These are phyloP conservation scores for Gorsachius goisagi DNA, from an alignment of 2,113 vertebrate species.

Conservation along the genomic window DNA sequence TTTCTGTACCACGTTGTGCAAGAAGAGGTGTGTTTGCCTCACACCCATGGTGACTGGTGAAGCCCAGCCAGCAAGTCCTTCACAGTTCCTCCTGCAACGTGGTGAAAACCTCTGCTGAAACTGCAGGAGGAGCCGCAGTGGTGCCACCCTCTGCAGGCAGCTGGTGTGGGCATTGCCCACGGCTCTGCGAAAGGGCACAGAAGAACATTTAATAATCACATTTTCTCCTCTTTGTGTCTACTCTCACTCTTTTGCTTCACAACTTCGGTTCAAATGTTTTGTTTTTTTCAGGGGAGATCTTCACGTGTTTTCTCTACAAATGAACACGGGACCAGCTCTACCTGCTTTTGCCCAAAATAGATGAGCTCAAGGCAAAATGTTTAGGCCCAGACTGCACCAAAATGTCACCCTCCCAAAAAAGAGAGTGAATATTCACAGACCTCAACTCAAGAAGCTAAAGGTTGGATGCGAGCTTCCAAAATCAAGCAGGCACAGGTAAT, in stretches of 20 bases:
- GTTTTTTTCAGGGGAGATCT: not conserved
- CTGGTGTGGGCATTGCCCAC: not conserved
- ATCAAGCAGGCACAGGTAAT: not conserved
- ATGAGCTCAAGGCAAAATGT: not conserved
- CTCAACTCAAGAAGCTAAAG: not conserved
- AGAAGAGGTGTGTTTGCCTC: not conserved
- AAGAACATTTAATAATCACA: not conserved
- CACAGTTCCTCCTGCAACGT: accelerated
- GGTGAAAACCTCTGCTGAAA: not conserved
- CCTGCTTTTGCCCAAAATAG: not conserved
- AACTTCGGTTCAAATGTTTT: not conserved
- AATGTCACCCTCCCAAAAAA: not conserved
- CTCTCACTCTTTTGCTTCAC: not conserved
- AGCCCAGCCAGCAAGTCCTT: not conserved
- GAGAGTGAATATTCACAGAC: not conserved
- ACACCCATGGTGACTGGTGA: not conserved
- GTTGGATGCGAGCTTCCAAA: not conserved
- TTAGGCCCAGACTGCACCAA: not conserved
- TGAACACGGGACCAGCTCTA: not conserved
- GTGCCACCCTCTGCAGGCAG: accelerated
- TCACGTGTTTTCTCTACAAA: not conserved
- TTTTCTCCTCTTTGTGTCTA: not conserved
- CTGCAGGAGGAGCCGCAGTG: not conserved
- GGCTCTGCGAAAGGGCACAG: not conserved
- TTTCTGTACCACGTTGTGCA: not conserved